Evolutionary conservation across 1,140 invertebrate species (phyloP).

Genomic region (Vanessa tameamea): DNA sequence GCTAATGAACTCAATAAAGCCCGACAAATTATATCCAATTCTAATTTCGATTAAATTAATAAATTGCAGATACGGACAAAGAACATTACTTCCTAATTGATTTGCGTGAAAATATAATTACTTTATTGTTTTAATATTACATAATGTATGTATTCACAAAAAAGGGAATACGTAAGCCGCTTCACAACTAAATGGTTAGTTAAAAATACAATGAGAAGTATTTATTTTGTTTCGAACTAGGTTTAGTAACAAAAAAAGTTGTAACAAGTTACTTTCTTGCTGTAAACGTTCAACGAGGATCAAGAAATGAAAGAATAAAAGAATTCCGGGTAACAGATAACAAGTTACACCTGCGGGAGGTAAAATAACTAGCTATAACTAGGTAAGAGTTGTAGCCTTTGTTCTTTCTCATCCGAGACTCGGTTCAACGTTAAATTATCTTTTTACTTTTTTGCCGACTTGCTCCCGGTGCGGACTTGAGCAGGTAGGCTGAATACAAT

Average conservation of each 20-base stretch:
- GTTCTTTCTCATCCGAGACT: slow-evolving; percentile 64
- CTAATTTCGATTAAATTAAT: background rate
- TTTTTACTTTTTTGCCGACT: slow-evolving; percentile 71
- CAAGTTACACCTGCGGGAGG: slow-evolving; percentile 72
- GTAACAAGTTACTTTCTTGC: slow-evolving; percentile 19
- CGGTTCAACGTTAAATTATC: slow-evolving; percentile 69
- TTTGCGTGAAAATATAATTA: background rate
- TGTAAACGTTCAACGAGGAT: slow-evolving; percentile 40
- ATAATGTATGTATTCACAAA: no score
- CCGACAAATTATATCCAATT: background rate
- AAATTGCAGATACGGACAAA: background rate
- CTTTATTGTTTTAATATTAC: background rate
- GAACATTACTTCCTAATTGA: background rate
- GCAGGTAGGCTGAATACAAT: slow-evolving; percentile 69
- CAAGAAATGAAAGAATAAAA: slow-evolving; percentile 53
- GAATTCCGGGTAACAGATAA: slow-evolving; percentile 68
- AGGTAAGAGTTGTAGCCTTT: slow-evolving; percentile 69
- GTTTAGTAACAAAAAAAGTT: slow-evolving; percentile 19
- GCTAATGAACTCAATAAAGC: background rate
- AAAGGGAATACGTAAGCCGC: no score
- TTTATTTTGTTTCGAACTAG: slow-evolving; percentile 6
- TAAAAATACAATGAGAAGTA: slow-evolving; percentile 11
- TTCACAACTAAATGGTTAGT: background rate
- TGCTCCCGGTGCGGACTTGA: slow-evolving; percentile 45
- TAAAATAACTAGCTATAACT: slow-evolving; percentile 69